Evolutionary conservation across 2,797 vertebrate genomes (phyloP).

Genomic region (Apodemus agrarius): DNA sequence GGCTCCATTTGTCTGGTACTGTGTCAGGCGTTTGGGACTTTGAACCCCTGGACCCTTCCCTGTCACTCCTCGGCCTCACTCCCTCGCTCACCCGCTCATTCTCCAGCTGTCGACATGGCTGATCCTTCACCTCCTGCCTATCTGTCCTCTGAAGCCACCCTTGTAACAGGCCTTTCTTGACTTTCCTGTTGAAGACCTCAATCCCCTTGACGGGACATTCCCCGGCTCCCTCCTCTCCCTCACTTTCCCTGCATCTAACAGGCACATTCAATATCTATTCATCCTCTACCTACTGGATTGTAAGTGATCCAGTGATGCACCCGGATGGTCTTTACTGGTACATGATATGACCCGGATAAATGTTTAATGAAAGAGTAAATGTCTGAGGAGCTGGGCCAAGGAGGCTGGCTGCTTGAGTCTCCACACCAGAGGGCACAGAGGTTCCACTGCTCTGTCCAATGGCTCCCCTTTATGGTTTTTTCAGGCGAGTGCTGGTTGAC

Average conservation of each 20-base stretch:
- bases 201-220: background rate
- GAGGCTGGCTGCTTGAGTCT: background rate
- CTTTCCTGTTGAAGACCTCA: background rate
- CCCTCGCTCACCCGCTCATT: background rate
- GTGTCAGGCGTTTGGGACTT: background rate
- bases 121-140: background rate
- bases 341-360: background rate
- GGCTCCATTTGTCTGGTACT: background rate
- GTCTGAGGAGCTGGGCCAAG: background rate
- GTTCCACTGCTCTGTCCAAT: background rate
- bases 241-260: background rate
- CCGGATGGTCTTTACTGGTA: background rate
- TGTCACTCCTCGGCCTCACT: background rate
- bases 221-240: background rate
- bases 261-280: background rate
- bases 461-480: background rate
- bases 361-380: constrained; percentile 6
- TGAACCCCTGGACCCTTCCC: background rate
- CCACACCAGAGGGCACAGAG: background rate
- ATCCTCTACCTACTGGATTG: background rate
- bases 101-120: background rate
- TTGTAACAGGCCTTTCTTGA: background rate
- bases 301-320: background rate
- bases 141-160: background rate
- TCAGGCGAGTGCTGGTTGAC: background rate